Evolutionary conservation across 1,140 invertebrate species (phyloP).

Genomic region (Drosophila rhopaloa): DNA sequence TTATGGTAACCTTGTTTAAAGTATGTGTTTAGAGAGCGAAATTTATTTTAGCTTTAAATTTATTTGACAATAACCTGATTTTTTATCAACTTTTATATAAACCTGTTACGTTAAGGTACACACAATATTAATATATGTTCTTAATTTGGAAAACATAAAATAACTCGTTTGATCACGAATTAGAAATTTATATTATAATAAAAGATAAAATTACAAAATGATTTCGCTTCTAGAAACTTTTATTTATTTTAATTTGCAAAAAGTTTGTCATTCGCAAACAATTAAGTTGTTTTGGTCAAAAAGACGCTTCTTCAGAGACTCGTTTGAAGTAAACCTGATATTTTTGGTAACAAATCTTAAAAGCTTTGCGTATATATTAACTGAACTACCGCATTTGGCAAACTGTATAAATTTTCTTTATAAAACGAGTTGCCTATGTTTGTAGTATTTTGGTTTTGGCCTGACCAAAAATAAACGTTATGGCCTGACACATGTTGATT

Average conservation of each 20-base stretch:
- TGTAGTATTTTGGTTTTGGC: slow-evolving; percentile 26
- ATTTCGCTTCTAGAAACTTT: neutral
- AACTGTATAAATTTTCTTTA: slow-evolving; percentile 24
- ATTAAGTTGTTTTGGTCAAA: slow-evolving; percentile 62
- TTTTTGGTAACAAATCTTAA: slow-evolving; percentile 17
- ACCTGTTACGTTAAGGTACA: neutral
- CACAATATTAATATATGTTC: neutral
- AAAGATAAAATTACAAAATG: neutral
- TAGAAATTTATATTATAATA: neutral
- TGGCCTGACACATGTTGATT: slow-evolving; percentile 33
- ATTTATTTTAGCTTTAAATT: no score
- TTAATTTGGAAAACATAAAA: neutral
- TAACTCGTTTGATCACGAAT: neutral
- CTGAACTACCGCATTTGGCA: slow-evolving; percentile 40
- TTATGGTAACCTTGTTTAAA: neutral
- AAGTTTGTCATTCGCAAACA: slow-evolving; percentile 15
- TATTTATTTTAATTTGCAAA: neutral
- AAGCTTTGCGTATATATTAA: slow-evolving; percentile 52
- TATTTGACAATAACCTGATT: neutral
- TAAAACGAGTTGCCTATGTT: slow-evolving; percentile 56
- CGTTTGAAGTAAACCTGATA: slow-evolving; percentile 50
- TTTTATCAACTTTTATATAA: neutral
- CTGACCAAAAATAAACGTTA: slow-evolving; percentile 53
- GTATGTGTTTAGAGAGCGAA: no score
- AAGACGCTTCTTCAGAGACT: slow-evolving; percentile 33